Conservation (phyloP, 2,888 invertebrate genomes). For the Morpho deidamia region DNA sequence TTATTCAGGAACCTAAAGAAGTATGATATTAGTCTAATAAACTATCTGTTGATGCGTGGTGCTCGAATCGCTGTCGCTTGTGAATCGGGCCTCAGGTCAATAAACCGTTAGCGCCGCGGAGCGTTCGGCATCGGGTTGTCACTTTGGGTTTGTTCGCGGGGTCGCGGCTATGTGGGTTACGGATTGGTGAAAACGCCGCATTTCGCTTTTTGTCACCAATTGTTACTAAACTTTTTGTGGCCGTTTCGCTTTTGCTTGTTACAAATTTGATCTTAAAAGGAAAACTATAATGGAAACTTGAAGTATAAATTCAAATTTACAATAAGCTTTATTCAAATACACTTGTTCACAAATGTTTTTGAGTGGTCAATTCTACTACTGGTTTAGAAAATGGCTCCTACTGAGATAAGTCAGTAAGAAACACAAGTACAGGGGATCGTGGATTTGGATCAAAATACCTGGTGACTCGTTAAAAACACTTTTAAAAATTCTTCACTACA, state of each 20-base stretch:
- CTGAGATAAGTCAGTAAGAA: no score
- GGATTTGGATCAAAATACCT: no score
- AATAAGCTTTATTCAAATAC: no score
- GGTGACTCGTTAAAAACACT: no score
- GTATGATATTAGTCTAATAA: no score
- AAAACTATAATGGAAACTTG: not conserved
- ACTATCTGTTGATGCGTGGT: not conserved
- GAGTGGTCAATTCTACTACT: no score
- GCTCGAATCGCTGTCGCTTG: constrained; percentile 6
- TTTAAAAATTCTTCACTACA: no score
- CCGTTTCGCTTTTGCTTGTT: constrained; percentile 1
- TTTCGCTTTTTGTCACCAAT: constrained; percentile 13
- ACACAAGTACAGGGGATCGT: no score
- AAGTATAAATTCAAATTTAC: no score
- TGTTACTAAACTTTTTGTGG: not conserved
- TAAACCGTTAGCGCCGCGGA: constrained; percentile 42
- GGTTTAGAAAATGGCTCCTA: no score
- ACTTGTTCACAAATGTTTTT: no score
- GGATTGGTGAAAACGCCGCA: constrained; percentile 21
- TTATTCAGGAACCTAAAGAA: no score
- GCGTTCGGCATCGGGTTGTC: constrained; percentile 24
- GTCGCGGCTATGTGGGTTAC: constrained; percentile 38
- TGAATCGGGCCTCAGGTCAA: constrained; percentile 8
- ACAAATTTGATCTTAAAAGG: not conserved
- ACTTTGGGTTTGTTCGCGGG: constrained; percentile 38